Evolutionary conservation across 2,113 vertebrate species (phyloP).

Genomic region (Nymphicus hollandicus): DNA sequence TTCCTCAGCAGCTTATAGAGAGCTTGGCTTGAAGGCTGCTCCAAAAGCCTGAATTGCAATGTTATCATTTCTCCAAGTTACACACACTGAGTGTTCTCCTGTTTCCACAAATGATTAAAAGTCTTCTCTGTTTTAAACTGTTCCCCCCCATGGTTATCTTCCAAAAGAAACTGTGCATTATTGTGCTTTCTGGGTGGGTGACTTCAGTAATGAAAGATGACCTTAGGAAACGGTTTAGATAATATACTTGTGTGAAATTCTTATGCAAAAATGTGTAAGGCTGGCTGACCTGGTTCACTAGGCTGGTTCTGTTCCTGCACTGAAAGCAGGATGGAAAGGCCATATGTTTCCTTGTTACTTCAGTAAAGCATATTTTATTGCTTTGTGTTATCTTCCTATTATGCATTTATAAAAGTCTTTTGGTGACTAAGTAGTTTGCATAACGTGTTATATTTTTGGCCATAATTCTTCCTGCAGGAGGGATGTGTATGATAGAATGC

Average conservation of each 20-base stretch:
- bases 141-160: background rate
- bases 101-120: slow-evolving; percentile 1
- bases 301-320: background rate
- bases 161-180: background rate
- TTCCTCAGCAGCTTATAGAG: background rate
- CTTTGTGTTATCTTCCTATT: background rate
- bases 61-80: slow-evolving; percentile 30
- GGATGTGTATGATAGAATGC: background rate
- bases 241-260: slow-evolving; percentile 30
- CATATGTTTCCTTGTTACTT: background rate
- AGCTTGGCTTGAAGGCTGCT: background rate
- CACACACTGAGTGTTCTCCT: background rate
- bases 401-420: background rate
- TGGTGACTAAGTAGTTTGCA: slow-evolving; percentile 1
- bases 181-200: slow-evolving; percentile 48
- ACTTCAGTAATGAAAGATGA: slow-evolving; percentile 46
- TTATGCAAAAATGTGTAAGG: slow-evolving; percentile 15
- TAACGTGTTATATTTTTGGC: background rate
- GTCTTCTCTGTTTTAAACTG: background rate
- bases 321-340: background rate
- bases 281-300: background rate
- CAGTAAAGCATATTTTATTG: background rate
- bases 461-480: background rate
- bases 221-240: slow-evolving; percentile 43
- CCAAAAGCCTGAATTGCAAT: background rate